phyloP scores from a whole-genome alignment of 1,140 invertebrate genomes.

The Bombus vancouverensis region DNA sequence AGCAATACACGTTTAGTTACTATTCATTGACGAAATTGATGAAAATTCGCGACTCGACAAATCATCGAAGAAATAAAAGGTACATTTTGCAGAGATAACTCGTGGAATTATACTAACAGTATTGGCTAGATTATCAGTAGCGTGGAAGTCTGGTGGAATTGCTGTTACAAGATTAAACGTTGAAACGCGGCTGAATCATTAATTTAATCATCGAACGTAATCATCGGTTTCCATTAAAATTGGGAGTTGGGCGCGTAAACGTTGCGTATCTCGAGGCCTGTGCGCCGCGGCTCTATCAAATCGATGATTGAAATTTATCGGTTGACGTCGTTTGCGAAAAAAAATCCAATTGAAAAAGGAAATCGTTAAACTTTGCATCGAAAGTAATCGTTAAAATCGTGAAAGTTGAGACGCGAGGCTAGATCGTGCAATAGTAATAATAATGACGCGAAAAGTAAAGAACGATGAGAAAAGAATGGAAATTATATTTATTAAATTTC shows the following conservation, averaged over 20 bases:
- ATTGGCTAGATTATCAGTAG: background rate
- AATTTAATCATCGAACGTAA: slow-evolving; percentile 31
- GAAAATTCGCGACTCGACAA: background rate
- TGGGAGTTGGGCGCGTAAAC: slow-evolving; percentile 4
- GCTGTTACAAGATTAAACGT: slow-evolving; percentile 23
- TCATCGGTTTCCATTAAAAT: slow-evolving; percentile 32
- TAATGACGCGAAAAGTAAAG: background rate
- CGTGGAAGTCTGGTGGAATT: background rate
- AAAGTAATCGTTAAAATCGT: background rate
- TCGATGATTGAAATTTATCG: slow-evolving; percentile 18
- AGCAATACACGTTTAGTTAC: background rate
- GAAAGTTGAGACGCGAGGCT: background rate
- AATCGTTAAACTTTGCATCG: background rate
- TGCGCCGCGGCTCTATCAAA: no score
- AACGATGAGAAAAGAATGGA: background rate
- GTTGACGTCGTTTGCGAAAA: background rate
- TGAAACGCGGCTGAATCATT: slow-evolving; percentile 1
- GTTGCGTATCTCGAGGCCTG: background rate
- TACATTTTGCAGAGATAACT: background rate
- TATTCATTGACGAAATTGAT: background rate
- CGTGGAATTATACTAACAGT: background rate
- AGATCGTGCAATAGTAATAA: no score
- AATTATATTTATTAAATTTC: background rate
- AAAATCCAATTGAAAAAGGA: background rate
- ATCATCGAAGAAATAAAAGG: background rate